A percentile compares a stretch with the other conserved stretches of the same genome.
Conservation (phyloP, 1,140 invertebrate species). For the Brachionus asplanchnoidis region DNA sequence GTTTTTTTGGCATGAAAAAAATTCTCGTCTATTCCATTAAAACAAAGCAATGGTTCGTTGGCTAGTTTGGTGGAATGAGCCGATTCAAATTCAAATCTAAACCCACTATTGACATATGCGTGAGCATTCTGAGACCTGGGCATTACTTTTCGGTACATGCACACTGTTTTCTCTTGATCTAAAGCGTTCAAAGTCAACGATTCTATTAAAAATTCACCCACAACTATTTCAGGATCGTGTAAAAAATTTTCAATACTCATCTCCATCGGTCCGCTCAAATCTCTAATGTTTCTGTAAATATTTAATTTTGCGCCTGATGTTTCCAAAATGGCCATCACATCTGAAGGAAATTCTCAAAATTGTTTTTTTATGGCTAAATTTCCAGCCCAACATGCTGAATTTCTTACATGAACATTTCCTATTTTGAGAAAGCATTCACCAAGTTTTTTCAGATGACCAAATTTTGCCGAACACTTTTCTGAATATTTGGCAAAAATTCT, state of each 20-base stretch:
- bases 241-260: too few relatives aligned
- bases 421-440: not conserved
- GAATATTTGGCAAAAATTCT: not conserved
- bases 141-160: constrained; percentile 13
- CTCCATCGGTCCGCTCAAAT: too few relatives aligned
- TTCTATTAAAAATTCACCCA: not conserved
- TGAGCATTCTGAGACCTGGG: constrained; percentile 15
- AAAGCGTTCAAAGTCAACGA: not conserved
- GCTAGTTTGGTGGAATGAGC: not conserved
- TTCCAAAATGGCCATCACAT: constrained; percentile 10
- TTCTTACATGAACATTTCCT: constrained; percentile 4
- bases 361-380: constrained; percentile 72
- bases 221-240: too few relatives aligned
- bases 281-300: not conserved
- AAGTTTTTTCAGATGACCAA: too few relatives aligned
- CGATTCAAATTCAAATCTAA: constrained; percentile 3
- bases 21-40: not conserved
- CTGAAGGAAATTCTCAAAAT: constrained; percentile 67
- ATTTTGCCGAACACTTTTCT: not conserved
- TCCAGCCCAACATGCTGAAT: constrained; percentile 65
- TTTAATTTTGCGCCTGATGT: not conserved
- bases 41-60: not conserved
- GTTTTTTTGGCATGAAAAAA: not conserved
- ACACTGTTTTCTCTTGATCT: not conserved
- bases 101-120: constrained; percentile 1